Percentiles rank a stretch among this genome's conserved stretches.
Conservation (phyloP, 2,888 invertebrate species). For the Brenthis daphne region DNA sequence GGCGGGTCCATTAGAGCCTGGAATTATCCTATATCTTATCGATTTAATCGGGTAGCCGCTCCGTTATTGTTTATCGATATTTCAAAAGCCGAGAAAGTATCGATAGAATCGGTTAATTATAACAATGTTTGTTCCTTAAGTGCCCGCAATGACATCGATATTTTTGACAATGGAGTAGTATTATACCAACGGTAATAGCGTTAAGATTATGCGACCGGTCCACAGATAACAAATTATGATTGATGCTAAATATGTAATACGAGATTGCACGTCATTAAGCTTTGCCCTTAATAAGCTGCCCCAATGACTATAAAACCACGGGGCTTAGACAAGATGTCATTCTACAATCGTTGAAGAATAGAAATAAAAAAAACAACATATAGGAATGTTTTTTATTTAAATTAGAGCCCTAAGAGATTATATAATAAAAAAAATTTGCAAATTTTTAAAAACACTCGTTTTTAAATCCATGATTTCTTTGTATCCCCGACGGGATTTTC, state of each 20-base stretch:
- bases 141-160: conserved; percentile 65
- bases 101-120: conserved; percentile 71
- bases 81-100: conserved; percentile 57
- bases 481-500: too few species aligned
- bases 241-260: conserved; percentile 36
- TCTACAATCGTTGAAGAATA: too few species aligned
- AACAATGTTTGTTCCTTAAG: conserved; percentile 66
- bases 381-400: too few species aligned
- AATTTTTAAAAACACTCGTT: too few species aligned
- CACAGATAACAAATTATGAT: conserved; percentile 40
- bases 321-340: neutral
- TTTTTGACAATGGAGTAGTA: conserved; percentile 48
- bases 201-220: conserved; percentile 37
- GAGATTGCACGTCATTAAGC: conserved; percentile 29
- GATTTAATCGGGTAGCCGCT: conserved; percentile 69
- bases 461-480: too few species aligned
- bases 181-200: conserved; percentile 42
- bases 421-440: too few species aligned
- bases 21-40: conserved; percentile 76
- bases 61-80: conserved; percentile 78
- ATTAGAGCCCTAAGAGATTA: too few species aligned
- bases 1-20: conserved; percentile 74
- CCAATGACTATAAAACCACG: conserved; percentile 3
- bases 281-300: conserved; percentile 20
- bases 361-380: too few species aligned